phyloP scores from a whole-genome alignment of 64 coral and sea anemone species.

The Acropora tenuis region DNA sequence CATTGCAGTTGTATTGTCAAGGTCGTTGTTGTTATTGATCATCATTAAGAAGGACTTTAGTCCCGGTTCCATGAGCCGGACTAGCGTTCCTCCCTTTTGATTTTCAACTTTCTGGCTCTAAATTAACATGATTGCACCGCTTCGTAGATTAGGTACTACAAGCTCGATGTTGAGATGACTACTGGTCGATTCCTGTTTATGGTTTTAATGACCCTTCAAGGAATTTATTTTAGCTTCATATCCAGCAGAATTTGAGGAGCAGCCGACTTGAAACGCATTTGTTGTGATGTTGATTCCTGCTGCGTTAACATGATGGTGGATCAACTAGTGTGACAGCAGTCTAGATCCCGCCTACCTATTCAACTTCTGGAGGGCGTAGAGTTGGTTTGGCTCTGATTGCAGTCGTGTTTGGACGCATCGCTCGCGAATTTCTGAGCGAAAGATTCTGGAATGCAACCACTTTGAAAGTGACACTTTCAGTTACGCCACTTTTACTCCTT shows the following conservation, averaged over 20 bases:
- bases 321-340: background rate
- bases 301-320: background rate
- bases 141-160: background rate
- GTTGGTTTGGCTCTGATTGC: background rate
- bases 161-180: background rate
- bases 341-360: background rate
- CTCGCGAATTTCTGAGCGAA: background rate
- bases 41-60: too few species aligned
- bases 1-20: too few species aligned
- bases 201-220: background rate
- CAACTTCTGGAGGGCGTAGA: background rate
- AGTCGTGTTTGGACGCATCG: background rate
- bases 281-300: background rate
- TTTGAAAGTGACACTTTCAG: constrained; percentile 14
- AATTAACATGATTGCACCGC: too few species aligned
- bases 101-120: too few species aligned
- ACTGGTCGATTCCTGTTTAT: constrained; percentile 8
- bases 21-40: too few species aligned
- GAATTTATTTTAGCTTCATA: constrained; percentile 14
- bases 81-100: too few species aligned
- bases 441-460: constrained; percentile 28
- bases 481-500: background rate
- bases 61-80: too few species aligned
- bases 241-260: background rate
- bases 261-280: background rate